Conservation (phyloP, 1,140 invertebrate genomes). For the Caenorhabditis brenneri region DNA sequence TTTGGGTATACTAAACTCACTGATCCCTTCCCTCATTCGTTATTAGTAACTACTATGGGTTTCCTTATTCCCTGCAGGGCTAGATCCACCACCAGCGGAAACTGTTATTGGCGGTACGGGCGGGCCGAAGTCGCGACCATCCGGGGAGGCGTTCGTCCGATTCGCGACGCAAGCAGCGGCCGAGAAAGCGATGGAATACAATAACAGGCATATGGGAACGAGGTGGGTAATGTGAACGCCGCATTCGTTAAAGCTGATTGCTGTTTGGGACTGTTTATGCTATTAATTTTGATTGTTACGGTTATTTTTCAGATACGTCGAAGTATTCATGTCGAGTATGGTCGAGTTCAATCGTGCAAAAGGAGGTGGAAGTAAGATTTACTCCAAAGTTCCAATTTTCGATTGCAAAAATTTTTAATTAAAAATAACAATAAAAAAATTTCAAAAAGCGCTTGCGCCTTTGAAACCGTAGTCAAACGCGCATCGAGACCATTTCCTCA, state of each 20-base stretch:
- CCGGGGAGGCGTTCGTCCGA: conserved; percentile 34
- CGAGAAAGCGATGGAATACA: conserved; percentile 19
- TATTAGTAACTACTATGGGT: neutral
- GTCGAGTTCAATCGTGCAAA: conserved; percentile 24
- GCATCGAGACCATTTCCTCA: too few species aligned
- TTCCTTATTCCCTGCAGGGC: conserved; percentile 29
- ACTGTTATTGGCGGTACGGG: conserved; percentile 25
- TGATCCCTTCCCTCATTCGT: neutral
- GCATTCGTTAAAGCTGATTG: neutral
- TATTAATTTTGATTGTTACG: neutral
- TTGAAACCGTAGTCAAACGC: too few species aligned
- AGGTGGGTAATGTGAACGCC: conserved; percentile 3
- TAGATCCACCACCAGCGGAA: conserved; percentile 34
- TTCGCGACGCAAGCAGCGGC: neutral
- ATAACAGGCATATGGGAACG: conserved; percentile 31
- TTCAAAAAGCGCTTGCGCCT: too few species aligned
- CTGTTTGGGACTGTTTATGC: neutral
- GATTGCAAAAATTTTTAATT: too few species aligned
- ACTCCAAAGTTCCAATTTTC: neutral
- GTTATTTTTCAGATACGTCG: conserved; percentile 3
- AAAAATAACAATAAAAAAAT: too few species aligned
- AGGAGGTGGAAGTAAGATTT: neutral
- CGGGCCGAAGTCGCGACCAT: conserved; percentile 29
- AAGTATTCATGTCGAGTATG: conserved; percentile 32
- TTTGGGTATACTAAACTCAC: neutral